Conservation (phyloP, 2,888 invertebrate genomes). For the Priocnemis perturbator region DNA sequence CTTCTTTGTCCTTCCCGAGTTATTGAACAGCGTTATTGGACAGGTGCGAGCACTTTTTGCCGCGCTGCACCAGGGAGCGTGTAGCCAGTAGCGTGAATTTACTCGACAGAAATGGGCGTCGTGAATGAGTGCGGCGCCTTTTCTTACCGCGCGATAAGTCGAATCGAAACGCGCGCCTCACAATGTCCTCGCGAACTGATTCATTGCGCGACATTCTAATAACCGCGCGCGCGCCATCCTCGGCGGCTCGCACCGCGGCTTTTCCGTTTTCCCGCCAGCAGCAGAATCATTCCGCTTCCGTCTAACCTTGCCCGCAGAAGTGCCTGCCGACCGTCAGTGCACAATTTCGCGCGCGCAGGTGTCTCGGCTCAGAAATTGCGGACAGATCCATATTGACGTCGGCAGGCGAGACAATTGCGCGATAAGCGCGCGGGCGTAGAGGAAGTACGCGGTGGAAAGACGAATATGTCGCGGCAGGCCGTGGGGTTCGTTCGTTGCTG, state of each 20-base stretch:
- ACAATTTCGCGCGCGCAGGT: constrained; percentile 3
- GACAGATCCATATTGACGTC: constrained; percentile 1
- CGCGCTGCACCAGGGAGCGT: too few species aligned
- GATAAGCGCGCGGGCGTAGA: neutral
- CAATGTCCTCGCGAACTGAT: neutral
- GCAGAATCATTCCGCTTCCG: neutral
- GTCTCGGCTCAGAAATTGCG: neutral
- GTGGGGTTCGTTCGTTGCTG: neutral
- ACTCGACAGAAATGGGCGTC: too few species aligned
- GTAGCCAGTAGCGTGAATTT: too few species aligned
- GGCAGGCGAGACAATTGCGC: neutral
- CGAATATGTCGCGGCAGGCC: neutral
- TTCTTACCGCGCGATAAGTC: neutral
- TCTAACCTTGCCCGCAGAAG: constrained; percentile 1
- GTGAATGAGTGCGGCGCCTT: too few species aligned
- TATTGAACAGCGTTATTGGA: too few species aligned
- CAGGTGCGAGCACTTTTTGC: too few species aligned
- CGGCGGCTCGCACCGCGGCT: constrained; percentile 21
- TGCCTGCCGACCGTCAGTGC: neutral
- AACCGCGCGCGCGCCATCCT: neutral
- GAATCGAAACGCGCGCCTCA: neutral
- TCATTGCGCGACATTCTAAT: neutral
- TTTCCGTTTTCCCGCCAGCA: constrained; percentile 8
- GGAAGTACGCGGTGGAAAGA: too few species aligned
- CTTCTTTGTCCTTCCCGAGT: too few species aligned